Conservation (phyloP, 1,140 invertebrate genomes). For the Drosophila paulistorum region DNA sequence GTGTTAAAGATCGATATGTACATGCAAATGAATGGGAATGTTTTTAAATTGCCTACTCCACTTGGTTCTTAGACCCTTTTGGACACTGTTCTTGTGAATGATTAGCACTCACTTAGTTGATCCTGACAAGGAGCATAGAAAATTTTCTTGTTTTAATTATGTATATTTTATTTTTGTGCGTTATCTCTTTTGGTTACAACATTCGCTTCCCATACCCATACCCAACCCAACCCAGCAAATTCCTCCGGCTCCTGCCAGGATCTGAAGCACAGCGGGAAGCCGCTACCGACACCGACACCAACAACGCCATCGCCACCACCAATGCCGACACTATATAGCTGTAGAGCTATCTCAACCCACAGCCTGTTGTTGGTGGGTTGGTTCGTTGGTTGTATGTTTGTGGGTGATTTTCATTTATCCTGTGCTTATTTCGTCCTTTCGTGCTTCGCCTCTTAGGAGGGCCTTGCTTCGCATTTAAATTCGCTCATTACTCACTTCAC, state of each 20-base stretch:
- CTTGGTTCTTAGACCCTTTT: too few relatives aligned
- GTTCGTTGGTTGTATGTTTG: conserved; percentile 8
- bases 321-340: conserved; percentile 9
- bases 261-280: conserved; percentile 2
- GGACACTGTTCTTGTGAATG: conserved; percentile 32
- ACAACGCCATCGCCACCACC: not conserved
- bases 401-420: conserved; percentile 55
- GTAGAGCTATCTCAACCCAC: conserved; percentile 18
- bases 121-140: conserved; percentile 9
- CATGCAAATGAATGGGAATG: too few relatives aligned
- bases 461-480: conserved; percentile 64
- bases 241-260: not conserved
- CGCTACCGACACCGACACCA: not conserved
- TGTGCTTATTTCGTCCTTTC: conserved; percentile 38
- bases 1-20: too few relatives aligned
- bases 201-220: conserved; percentile 37
- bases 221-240: not conserved
- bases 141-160: conserved; percentile 54
- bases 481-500: conserved; percentile 62
- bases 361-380: not conserved
- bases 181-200: conserved; percentile 60
- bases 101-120: conserved; percentile 33
- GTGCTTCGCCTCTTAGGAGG: conserved; percentile 38
- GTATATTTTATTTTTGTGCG: conserved; percentile 65
- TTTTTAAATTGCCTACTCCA: too few relatives aligned